These are phyloP conservation scores for Lamprologus callipterus DNA, from an alignment of 2,113 vertebrate genomes.

Conservation along the genomic window DNA sequence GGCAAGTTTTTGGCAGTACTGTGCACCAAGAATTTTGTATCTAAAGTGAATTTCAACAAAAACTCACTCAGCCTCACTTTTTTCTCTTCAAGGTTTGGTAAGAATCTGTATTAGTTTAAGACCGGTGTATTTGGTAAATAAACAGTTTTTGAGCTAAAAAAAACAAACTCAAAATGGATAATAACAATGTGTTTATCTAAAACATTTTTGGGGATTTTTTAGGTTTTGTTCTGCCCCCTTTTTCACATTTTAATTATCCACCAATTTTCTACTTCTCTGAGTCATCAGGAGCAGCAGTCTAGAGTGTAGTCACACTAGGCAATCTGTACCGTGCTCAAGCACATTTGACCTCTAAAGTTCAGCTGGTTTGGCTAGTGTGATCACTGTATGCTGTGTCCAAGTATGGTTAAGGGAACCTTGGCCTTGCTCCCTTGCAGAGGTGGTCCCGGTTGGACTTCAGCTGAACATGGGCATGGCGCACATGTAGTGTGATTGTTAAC, in stretches of 20 bases:
- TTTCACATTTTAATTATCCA: background rate
- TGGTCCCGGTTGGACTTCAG: background rate
- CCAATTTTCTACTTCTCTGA: background rate
- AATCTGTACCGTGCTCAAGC: background rate
- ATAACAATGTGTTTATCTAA: background rate
- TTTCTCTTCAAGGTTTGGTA: background rate
- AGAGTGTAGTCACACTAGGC: background rate
- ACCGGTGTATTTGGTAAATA: background rate
- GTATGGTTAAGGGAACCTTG: background rate
- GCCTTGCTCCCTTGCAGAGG: background rate
- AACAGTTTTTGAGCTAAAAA: background rate
- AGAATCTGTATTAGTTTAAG: background rate
- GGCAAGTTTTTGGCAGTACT: background rate
- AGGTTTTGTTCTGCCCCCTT: background rate
- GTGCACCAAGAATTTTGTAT: background rate
- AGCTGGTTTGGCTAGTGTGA: background rate
- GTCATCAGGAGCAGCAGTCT: background rate
- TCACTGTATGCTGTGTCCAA: background rate
- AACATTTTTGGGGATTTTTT: background rate
- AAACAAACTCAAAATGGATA: background rate
- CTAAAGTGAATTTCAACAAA: background rate
- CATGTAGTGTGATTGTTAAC: background rate
- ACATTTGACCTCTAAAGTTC: background rate
- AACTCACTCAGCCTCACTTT: background rate
- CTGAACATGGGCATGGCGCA: background rate